Base-by-base conservation (phyloP, 2,888 invertebrate species). In the Ethmia dodecea region DNA sequence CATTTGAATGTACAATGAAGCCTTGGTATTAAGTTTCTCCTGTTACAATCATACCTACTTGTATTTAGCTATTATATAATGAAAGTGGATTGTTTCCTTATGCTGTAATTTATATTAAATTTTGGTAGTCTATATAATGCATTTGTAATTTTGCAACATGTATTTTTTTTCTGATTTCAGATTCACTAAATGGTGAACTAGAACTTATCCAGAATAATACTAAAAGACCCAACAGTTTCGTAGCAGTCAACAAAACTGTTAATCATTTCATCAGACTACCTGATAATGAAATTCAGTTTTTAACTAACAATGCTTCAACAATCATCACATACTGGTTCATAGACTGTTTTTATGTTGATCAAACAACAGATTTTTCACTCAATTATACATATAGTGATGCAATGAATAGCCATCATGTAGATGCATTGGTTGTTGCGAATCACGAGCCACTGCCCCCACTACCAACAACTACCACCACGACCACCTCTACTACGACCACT, bases 311-410 rank as follows among this genome's bases (percentile, higher is more conserved):
- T 43, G 63, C 86, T 0, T 86, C 84, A 1, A 60, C 65, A 4
- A 75, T 93, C 9, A 67, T 88, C 14, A 91, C 92, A 0, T 93
- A 90, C 65, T 95, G 95, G 95, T 94, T 94, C 57, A 87, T 93
- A 40, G 93, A 95, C 67, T 95, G 95, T 58, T 73, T 86, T 33
- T 91, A 91, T 55, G 84, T 91, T 33, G 93, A 92, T 22, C 77
- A 89, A 42, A 89, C 91, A 0, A 76, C 83, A 33, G 89, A 91
- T 54, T 88, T 90, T 27, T 73, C 83, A 6, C 89, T 92, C 43
- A 71, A 79, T 32, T 89, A 89, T 51, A 91, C 90, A 40, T 95
- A 93, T 60, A 80, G 87, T 0, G 83, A 88, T 51, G 77, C 89
- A 3, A 89, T 91, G 64, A 65, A 76, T 37, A 75, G 81, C 20